Base-by-base conservation (phyloP, 2,888 invertebrate species). In the Tolmerus cingulatus region DNA sequence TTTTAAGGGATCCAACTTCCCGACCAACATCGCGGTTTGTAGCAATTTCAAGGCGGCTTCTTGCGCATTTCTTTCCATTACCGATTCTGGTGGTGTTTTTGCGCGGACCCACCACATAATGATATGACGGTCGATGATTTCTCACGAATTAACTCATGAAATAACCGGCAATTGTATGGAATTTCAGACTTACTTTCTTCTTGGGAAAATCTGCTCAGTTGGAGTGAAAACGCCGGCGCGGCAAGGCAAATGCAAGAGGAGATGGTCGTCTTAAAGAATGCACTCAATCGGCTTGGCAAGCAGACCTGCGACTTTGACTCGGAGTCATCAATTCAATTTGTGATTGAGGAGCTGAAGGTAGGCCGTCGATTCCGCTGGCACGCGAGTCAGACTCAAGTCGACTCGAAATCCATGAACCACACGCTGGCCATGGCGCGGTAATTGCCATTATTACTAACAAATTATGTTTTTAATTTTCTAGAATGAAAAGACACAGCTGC, bases 171-270 rank as follows among this genome's bases (percentile, higher is more conserved):
- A 85, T 74, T 85, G 85, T 40, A 43, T 77, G 88, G 78, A 87
- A 82, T 87, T 90, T 74, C 90, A 93, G 93, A 93, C 90, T 90
- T 93, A 89, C 91, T 93, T 90, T 92, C 91, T 86, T 92, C 92
- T 89, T 93, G 93, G 93, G 92, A 93, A 90, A 92, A 91, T 91
- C 90, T 93, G 89, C 90, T 92, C 77, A 91, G 90, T 89, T 93
- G 93, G 93, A 93, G 93, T 90, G 93, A 93, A 91, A 93, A 93
- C 91, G 92, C 92, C 84, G 91, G 92, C 23, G 91, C 90, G 34
- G 93, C 92, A 89, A 91, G 92, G 89, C 91, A 92, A 89, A 90
- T 93, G 91, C 93, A 93, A 90, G 92, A 92, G 90, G 93, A 93
- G 91, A 93, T 93, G 92, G 91, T 91, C 89, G 89, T 91, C 85